Evolutionary conservation across 2,888 invertebrate species (phyloP).

Genomic region (Colletes collaris): DNA sequence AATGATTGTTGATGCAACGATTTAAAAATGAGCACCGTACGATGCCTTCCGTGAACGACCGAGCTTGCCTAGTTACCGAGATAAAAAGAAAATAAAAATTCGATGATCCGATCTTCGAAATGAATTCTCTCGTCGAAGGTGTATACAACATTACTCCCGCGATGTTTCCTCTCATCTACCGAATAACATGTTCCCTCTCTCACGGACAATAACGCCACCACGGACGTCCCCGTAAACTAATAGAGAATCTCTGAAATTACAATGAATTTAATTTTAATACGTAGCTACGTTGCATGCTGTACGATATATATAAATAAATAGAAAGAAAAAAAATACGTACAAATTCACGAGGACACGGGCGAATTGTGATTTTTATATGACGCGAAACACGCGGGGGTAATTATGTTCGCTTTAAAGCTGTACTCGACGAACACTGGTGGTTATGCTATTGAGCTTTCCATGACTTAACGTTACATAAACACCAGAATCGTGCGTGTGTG

Average conservation of each 20-base stretch:
- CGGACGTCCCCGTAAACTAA: conserved; percentile 5
- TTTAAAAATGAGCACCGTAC: conserved; percentile 80
- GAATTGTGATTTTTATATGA: conserved; percentile 28
- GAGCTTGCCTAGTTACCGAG: conserved; percentile 79
- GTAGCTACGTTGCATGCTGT: background rate
- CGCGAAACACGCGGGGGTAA: conserved; percentile 43
- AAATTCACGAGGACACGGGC: conserved; percentile 3
- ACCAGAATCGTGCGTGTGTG: conserved; percentile 66
- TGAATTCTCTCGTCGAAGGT: conserved; percentile 67
- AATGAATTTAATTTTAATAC: background rate
- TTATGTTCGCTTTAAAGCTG: conserved; percentile 54
- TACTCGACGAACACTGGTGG: conserved; percentile 73
- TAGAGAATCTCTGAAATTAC: conserved; percentile 2
- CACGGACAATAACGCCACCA: conserved; percentile 29
- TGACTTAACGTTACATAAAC: conserved; percentile 72
- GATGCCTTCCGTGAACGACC: conserved; percentile 83
- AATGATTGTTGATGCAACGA: conserved; percentile 81
- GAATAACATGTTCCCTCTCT: conserved; percentile 4
- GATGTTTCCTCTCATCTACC: conserved; percentile 39
- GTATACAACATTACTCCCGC: conserved; percentile 49
- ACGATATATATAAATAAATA: background rate
- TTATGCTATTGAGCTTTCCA: conserved; percentile 81
- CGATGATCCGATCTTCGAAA: conserved; percentile 65
- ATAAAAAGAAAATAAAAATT: conserved; percentile 51
- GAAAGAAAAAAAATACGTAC: background rate